phyloP scores from a whole-genome alignment of 2,113 vertebrate species.

The Pteropus alecto region DNA sequence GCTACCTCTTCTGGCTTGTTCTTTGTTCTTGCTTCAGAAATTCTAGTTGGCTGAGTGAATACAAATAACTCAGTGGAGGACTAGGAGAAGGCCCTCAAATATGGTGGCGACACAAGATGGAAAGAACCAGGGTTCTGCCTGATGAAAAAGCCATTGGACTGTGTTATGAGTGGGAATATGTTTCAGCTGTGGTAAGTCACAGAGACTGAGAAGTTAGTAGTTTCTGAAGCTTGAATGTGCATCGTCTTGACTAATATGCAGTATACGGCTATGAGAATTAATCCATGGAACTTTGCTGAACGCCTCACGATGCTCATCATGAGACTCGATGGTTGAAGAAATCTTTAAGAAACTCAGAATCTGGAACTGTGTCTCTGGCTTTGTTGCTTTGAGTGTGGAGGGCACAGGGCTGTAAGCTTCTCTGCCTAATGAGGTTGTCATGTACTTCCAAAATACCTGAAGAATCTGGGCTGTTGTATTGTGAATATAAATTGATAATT shows the following conservation, averaged over 20 bases:
- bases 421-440: background rate
- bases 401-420: background rate
- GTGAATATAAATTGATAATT: background rate
- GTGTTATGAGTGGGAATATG: rapidly evolving
- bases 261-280: background rate
- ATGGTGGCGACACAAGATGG: background rate
- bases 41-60: background rate
- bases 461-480: background rate
- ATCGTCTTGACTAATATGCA: background rate
- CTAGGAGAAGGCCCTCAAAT: background rate
- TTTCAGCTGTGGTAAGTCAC: background rate
- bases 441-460: constrained; percentile 14
- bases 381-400: background rate
- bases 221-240: background rate
- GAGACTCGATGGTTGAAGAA: background rate
- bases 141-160: background rate
- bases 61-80: background rate
- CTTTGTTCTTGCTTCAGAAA: too few species aligned
- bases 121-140: background rate
- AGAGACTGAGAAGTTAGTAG: background rate
- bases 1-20: too few species aligned
- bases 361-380: background rate
- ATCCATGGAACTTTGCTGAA: background rate
- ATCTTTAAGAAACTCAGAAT: background rate
- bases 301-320: background rate